These are phyloP conservation scores for Matsumurasca onukii DNA, from an alignment of 1,140 invertebrate species.

Conservation along the genomic window DNA sequence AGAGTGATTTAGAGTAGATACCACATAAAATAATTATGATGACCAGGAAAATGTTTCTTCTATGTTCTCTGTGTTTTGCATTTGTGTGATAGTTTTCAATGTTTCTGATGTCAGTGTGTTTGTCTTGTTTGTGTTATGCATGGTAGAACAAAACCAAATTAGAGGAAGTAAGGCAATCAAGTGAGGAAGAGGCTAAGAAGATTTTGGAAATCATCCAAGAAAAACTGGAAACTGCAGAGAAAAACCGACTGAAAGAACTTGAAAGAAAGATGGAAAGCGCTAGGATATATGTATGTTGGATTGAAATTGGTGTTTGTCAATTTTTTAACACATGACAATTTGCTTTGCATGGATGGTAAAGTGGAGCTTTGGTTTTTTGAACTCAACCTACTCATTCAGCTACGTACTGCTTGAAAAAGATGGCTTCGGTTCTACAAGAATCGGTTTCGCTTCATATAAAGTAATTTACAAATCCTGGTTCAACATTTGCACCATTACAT, in stretches of 20 bases:
- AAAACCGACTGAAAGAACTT: slow-evolving; percentile 75
- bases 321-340: slow-evolving; percentile 34
- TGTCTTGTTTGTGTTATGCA: slow-evolving; percentile 30
- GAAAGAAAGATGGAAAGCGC: slow-evolving; percentile 77
- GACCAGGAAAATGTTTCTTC: too few species aligned
- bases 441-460: too few species aligned
- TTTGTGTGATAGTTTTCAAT: slow-evolving; percentile 17
- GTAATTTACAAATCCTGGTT: too few species aligned
- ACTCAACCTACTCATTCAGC: too few species aligned
- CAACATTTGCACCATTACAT: too few species aligned
- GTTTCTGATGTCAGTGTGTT: slow-evolving; percentile 30
- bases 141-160: slow-evolving; percentile 64
- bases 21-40: too few species aligned
- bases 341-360: too few species aligned
- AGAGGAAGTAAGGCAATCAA: slow-evolving; percentile 65
- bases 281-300: slow-evolving; percentile 50
- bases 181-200: slow-evolving; percentile 58
- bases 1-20: too few species aligned
- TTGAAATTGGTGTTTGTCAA: slow-evolving; percentile 29
- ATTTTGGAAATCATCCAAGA: slow-evolving; percentile 68
- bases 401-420: too few species aligned
- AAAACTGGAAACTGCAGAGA: slow-evolving; percentile 71
- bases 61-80: slow-evolving; percentile 24
- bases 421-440: too few species aligned
- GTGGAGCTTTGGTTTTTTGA: too few species aligned